Percentiles rank a stretch among this genome's conserved stretches.
phyloP scores from a whole-genome alignment of 92 coral and sea anemone species.

The Pocillopora meandrina region DNA sequence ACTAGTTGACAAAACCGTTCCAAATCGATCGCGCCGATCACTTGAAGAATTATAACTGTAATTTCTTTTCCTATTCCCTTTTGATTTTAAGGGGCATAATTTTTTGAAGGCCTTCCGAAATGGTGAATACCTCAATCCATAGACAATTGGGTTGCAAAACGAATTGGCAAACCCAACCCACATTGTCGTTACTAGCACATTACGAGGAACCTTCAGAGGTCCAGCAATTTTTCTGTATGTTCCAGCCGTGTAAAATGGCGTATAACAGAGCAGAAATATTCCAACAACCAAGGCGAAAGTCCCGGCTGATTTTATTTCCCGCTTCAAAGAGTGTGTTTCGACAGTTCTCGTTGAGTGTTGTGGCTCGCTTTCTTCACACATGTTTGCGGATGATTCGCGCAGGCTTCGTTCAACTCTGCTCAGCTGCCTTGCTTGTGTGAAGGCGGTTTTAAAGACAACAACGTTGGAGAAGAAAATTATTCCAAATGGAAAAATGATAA shows the following conservation, averaged over 20 bases:
- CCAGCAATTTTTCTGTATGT: slow-evolving; percentile 79
- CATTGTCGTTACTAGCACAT: slow-evolving; percentile 57
- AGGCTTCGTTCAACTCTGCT: slow-evolving; percentile 63
- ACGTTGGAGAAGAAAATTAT: slow-evolving; percentile 73
- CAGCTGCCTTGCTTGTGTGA: slow-evolving; percentile 70
- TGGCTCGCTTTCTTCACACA: not conserved
- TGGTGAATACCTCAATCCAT: slow-evolving; percentile 76
- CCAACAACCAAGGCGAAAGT: slow-evolving; percentile 86
- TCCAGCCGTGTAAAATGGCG: slow-evolving; percentile 81
- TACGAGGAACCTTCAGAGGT: slow-evolving; percentile 46
- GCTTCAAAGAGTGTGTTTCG: slow-evolving; percentile 44
- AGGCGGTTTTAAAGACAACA: slow-evolving; percentile 77
- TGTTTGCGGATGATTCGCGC: slow-evolving; percentile 20
- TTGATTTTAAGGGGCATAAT: slow-evolving; percentile 34
- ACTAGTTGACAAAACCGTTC: not conserved
- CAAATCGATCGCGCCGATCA: slow-evolving; percentile 17
- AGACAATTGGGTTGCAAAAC: slow-evolving; percentile 85
- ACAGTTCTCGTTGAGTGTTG: not conserved
- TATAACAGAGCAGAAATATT: slow-evolving; percentile 80
- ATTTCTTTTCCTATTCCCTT: not conserved
- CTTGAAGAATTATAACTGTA: slow-evolving; percentile 12
- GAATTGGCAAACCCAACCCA: slow-evolving; percentile 93
- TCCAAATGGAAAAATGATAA: slow-evolving; percentile 75
- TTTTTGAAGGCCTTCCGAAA: slow-evolving; percentile 81
- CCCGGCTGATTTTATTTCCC: slow-evolving; percentile 82